Base-by-base conservation (phyloP, 2,113 vertebrate genomes). In the Anseranas semipalmata region DNA sequence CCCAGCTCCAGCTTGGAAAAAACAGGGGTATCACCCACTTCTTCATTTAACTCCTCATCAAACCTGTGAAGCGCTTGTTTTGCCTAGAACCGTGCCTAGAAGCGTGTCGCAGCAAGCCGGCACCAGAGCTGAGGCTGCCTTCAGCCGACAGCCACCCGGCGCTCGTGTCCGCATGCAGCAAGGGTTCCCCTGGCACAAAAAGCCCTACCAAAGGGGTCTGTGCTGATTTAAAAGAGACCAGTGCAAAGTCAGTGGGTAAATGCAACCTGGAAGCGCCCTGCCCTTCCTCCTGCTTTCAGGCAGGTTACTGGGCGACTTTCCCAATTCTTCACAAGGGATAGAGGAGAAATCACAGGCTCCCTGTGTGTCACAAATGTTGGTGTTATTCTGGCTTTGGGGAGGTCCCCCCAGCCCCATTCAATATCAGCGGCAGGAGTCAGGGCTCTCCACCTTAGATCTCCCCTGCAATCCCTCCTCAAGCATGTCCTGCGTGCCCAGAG, bases 341-440 rank as follows among this genome's bases (percentile, higher is more conserved):
- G 32, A 12, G 76, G 35, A 14, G 50, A n/a, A n/a, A 45, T 22
- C 24, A 39, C 37, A 56, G 50, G 33, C 41, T 28, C 41, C 13
- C 28, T 10, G 39, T 8, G 17, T 39, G 28, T 56, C 82, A 66
- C 50, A 66, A 46, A 75, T 5, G 50, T 39, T 25, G 43, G 55
- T 52, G 63, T 52, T 37, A 46, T 18, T 66, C 60, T 43, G 35
- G 25, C 24, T 77, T 77, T 35, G 45, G 45, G 84, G 20, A 35
- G 25, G 30, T 10, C 9, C 24, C 21, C 63, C 53, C 73, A 43
- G 3, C 15, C 30, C 73, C 0, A 0, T 25, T 25, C 2, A 0
- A 43, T 52, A 59, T 9, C 32, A 50, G 35, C 19, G 5, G 72
- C 52, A 22, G 21, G n/a, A 39, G 24, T 19, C 43, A 30, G 53